Evolutionary conservation across 2,888 invertebrate species (phyloP).

Genomic region (Odontocerum albicorne): DNA sequence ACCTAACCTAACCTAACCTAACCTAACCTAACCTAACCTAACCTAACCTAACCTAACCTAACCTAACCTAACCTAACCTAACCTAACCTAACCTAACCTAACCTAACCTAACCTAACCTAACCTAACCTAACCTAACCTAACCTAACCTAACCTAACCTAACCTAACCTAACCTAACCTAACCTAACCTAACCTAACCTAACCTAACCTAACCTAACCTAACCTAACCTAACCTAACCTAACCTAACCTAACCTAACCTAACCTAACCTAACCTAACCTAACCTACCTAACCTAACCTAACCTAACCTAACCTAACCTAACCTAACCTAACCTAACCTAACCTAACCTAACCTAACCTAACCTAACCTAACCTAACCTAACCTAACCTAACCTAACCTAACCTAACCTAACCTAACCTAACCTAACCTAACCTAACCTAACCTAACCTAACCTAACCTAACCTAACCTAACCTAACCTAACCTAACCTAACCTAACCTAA

Average conservation of each 20-base stretch:
- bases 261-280: slow-evolving; percentile 14
- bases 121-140: no score
- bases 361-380: slow-evolving; percentile 18
- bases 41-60: no score
- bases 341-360: slow-evolving; percentile 37
- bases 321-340: slow-evolving; percentile 17
- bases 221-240: slow-evolving; percentile 15
- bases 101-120: no score
- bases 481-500: slow-evolving; percentile 9
- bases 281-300: slow-evolving; percentile 36
- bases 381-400: slow-evolving; percentile 16
- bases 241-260: slow-evolving; percentile 20
- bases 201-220: no score
- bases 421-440: slow-evolving; percentile 15
- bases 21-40: no score
- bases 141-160: no score
- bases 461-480: slow-evolving; percentile 5
- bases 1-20: no score
- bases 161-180: no score
- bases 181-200: no score
- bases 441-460: slow-evolving; percentile 5
- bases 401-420: slow-evolving; percentile 19
- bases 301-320: slow-evolving; percentile 38
- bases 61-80: no score
- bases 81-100: no score